phyloP scores from a whole-genome alignment of 2,888 invertebrate species.

The Uropetala carovei region DNA sequence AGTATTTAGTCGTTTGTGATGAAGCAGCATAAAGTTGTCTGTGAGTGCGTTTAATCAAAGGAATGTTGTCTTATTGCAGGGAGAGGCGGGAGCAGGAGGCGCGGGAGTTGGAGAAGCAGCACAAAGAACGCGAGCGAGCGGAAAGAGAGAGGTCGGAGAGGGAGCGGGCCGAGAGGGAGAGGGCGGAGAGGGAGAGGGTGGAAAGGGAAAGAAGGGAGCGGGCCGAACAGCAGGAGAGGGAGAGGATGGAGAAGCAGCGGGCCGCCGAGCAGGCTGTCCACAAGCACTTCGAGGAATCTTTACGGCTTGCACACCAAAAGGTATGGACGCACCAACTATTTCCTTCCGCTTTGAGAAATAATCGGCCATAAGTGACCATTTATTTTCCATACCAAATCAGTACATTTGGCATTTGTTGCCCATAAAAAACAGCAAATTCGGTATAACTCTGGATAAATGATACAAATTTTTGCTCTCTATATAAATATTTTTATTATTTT shows the following conservation, averaged over 20 bases:
- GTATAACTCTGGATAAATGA: no score
- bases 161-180: constrained; percentile 76
- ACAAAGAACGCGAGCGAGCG: constrained; percentile 77
- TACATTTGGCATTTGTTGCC: no score
- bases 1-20: no score
- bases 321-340: constrained; percentile 74
- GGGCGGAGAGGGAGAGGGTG: constrained; percentile 72
- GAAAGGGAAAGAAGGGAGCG: constrained; percentile 72
- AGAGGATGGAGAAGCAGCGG: constrained; percentile 80
- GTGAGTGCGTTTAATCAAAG: background rate
- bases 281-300: constrained; percentile 93
- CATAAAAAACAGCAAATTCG: no score
- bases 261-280: constrained; percentile 84
- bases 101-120: constrained; percentile 75
- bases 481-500: no score
- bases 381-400: no score
- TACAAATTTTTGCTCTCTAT: no score
- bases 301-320: constrained; percentile 86
- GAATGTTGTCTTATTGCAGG: constrained; percentile 72
- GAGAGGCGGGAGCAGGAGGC: constrained; percentile 84
- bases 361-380: no score
- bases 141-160: constrained; percentile 76
- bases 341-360: no score
- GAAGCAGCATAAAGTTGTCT: no score
- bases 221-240: constrained; percentile 74